A percentile compares a stretch with the other conserved stretches of the same genome.
Conservation (phyloP, 2,888 invertebrate species). For the Elgonia sp. region DNA sequence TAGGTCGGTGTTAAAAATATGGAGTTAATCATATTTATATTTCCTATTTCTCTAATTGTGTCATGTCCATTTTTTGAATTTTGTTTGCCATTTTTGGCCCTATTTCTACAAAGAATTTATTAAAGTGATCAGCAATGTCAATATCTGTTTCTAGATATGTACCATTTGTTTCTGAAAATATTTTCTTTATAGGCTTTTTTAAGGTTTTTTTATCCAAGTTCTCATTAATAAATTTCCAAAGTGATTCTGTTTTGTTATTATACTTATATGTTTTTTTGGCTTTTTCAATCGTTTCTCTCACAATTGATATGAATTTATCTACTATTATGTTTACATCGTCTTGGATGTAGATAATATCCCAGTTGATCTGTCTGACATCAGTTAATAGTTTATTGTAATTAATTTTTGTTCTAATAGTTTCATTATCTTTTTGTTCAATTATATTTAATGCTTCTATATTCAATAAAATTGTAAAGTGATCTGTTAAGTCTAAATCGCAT, state of each 20-base stretch:
- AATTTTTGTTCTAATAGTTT: background rate
- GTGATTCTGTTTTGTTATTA: background rate
- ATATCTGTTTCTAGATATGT: background rate
- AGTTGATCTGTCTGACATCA: background rate
- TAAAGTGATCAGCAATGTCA: constrained; percentile 20
- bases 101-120: constrained; percentile 34
- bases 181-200: constrained; percentile 6
- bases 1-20: too few species aligned
- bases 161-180: background rate
- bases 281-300: too few species aligned
- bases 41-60: too few species aligned
- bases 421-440: background rate
- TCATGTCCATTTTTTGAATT: too few species aligned
- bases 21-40: too few species aligned
- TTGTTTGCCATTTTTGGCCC: constrained; percentile 8
- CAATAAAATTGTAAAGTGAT: background rate
- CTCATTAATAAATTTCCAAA: constrained; percentile 20
- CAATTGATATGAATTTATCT: background rate
- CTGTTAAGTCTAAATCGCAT: constrained; percentile 5
- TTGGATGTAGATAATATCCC: background rate
- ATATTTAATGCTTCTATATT: background rate
- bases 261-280: background rate
- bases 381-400: constrained; percentile 6
- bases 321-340: background rate
- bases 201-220: background rate